Percentiles rank a stretch among this genome's conserved stretches.
Conservation (phyloP, 2,797 vertebrate genomes). For the Lateolabrax maculatus region DNA sequence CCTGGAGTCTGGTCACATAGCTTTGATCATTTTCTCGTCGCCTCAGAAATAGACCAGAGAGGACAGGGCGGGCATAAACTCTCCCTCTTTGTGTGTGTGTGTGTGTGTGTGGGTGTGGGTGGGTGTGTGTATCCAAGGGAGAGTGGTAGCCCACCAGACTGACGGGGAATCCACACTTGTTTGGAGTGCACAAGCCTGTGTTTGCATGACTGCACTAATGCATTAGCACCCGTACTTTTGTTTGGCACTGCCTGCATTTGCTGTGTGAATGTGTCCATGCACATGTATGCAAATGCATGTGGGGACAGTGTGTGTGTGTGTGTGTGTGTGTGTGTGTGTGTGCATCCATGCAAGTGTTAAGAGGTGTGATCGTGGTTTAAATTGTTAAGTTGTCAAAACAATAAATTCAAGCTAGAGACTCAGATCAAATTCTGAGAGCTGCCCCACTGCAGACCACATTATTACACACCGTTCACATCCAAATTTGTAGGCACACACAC, state of each 20-base stretch:
- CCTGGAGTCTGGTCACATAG: slow-evolving; percentile 75
- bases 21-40: slow-evolving; percentile 85
- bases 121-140: slow-evolving; percentile 49
- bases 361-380: slow-evolving; percentile 12
- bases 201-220: slow-evolving; percentile 75
- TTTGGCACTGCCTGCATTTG: slow-evolving; percentile 47
- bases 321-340: slow-evolving; percentile 23
- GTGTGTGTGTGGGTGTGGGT: slow-evolving; percentile 42
- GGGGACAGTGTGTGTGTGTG: slow-evolving; percentile 18
- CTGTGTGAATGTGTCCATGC: slow-evolving; percentile 37
- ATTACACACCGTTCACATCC: neutral
- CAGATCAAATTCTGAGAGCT: slow-evolving; percentile 5
- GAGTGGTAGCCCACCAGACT: slow-evolving; percentile 31
- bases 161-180: slow-evolving; percentile 67
- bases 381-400: slow-evolving; percentile 37
- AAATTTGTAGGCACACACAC: neutral
- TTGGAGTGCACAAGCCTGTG: slow-evolving; percentile 70
- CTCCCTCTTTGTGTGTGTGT: slow-evolving; percentile 32
- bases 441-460: neutral
- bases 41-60: slow-evolving; percentile 84
- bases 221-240: slow-evolving; percentile 58
- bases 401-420: neutral
- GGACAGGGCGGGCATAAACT: slow-evolving; percentile 58
- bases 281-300: slow-evolving; percentile 26
- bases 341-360: neutral